Conservation (phyloP, 2,888 invertebrate species). For the Colostygia pectinataria region DNA sequence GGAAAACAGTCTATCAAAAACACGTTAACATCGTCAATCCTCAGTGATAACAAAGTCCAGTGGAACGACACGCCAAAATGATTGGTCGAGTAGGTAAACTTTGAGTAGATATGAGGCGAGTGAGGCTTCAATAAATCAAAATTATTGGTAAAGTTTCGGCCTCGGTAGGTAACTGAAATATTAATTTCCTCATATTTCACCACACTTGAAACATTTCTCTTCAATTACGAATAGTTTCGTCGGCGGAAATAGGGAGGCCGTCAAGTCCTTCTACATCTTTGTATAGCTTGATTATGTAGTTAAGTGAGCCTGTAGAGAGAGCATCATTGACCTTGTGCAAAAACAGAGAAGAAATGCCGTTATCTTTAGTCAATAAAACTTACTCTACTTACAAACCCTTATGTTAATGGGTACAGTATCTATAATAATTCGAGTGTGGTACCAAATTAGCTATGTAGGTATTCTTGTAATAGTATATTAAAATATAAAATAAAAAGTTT, state of each 20-base stretch:
- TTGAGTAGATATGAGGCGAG: slow-evolving; percentile 54
- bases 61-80: slow-evolving; percentile 33
- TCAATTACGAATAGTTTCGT: slow-evolving; percentile 50
- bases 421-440: no score
- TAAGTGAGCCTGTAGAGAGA: neutral
- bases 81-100: slow-evolving; percentile 62
- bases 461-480: no score
- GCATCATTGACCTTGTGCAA: neutral
- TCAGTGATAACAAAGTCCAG: slow-evolving; percentile 2
- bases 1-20: neutral
- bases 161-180: slow-evolving; percentile 62
- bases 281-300: neutral
- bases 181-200: slow-evolving; percentile 60
- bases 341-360: no score
- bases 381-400: no score
- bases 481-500: no score
- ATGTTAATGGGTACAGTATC: no score
- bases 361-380: no score
- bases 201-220: slow-evolving; percentile 54
- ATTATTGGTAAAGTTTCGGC: slow-evolving; percentile 65
- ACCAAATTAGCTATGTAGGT: no score
- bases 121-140: slow-evolving; percentile 64
- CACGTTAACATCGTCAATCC: neutral
- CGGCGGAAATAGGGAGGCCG: slow-evolving; percentile 10
- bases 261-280: neutral